These are phyloP conservation scores for Phyllostomus hastatus DNA, from an alignment of 2,113 vertebrate genomes.

Conservation along the genomic window DNA sequence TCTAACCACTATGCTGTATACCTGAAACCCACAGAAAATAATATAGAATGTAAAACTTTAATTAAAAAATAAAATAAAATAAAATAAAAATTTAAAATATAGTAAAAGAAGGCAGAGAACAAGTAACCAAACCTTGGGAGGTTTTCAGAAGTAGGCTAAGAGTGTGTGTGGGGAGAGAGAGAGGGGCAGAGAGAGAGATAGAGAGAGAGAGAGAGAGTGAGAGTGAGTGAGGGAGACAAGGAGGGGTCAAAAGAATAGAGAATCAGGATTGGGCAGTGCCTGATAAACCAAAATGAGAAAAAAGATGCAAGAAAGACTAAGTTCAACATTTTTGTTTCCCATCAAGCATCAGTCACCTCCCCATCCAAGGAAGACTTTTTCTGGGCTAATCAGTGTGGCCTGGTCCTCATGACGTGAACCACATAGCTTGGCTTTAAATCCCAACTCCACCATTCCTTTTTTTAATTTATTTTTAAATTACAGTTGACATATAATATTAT, in stretches of 20 bases:
- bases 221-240: background rate
- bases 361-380: background rate
- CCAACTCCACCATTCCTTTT: background rate
- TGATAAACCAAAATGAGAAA: background rate
- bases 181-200: too few relatives aligned
- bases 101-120: background rate
- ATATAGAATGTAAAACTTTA: background rate
- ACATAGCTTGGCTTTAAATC: background rate
- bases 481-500: background rate
- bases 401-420: background rate
- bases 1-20: too few relatives aligned
- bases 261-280: background rate
- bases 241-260: background rate
- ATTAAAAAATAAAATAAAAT: background rate
- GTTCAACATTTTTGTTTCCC: background rate
- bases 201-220: background rate
- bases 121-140: background rate
- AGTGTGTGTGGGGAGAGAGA: background rate
- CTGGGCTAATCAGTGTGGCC: background rate
- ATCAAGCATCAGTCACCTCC: background rate
- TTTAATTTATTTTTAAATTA: background rate
- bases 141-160: background rate
- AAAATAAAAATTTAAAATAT: background rate
- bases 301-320: background rate
- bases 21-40: too few relatives aligned